These are phyloP conservation scores for Epinephelus fuscoguttatus DNA, from an alignment of 2,113 vertebrate species.

Conservation along the genomic window DNA sequence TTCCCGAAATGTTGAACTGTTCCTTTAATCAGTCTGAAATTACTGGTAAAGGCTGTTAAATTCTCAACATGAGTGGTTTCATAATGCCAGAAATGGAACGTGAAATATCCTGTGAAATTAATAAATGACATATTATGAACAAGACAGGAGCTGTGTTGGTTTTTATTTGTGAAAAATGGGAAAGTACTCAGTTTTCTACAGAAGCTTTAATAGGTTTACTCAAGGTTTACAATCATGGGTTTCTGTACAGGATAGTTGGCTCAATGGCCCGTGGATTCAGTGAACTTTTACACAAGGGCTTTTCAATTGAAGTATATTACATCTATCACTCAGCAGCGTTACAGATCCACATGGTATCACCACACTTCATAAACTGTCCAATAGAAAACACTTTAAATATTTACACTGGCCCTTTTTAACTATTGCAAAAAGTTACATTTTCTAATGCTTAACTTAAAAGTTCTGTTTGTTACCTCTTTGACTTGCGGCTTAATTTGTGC, in stretches of 20 bases:
- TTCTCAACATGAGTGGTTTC: neutral
- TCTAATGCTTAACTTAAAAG: slow-evolving; percentile 15
- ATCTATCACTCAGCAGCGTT: slow-evolving; percentile 41
- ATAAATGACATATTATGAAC: slow-evolving; percentile 55
- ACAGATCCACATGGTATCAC: slow-evolving; percentile 41
- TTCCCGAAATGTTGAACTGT: slow-evolving; percentile 19
- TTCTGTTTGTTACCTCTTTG: neutral
- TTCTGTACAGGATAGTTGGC: slow-evolving; percentile 53
- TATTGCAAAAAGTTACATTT: slow-evolving; percentile 31
- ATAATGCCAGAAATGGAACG: slow-evolving; percentile 11
- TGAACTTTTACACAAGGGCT: slow-evolving; percentile 24
- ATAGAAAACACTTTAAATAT: slow-evolving; percentile 55
- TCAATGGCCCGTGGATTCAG: slow-evolving; percentile 29
- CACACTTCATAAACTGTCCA: slow-evolving; percentile 32
- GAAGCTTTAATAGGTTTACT: slow-evolving; percentile 81
- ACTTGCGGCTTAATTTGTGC: slow-evolving; percentile 30
- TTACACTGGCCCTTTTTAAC: slow-evolving; percentile 56
- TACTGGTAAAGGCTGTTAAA: neutral
- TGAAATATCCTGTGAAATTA: slow-evolving; percentile 28
- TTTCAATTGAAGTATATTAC: slow-evolving; percentile 19
- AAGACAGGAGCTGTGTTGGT: slow-evolving; percentile 38
- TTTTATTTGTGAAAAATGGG: slow-evolving; percentile 61
- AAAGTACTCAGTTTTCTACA: slow-evolving; percentile 72
- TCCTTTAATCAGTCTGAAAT: slow-evolving; percentile 19
- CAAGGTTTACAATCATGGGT: slow-evolving; percentile 41